These are phyloP conservation scores for Cataglyphis hispanica DNA, from an alignment of 1,140 invertebrate genomes.

Conservation along the genomic window DNA sequence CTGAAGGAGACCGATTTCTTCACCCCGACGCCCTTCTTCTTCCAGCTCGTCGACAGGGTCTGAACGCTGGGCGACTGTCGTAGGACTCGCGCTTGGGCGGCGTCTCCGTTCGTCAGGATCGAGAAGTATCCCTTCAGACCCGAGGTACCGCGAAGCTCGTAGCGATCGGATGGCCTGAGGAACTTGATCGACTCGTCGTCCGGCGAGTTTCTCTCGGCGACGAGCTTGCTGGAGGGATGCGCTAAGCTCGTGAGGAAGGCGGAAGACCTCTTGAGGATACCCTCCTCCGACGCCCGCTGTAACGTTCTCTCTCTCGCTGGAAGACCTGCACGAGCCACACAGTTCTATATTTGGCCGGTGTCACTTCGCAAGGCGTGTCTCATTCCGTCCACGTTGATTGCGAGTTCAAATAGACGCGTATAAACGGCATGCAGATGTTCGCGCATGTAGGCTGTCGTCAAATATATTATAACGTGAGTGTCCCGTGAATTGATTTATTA, in stretches of 20 bases:
- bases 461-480: background rate
- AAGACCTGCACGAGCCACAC: conserved; percentile 42
- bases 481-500: background rate
- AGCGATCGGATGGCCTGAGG: conserved; percentile 3
- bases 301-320: conserved; percentile 31
- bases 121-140: conserved; percentile 47
- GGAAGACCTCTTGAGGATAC: conserved; percentile 78
- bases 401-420: conserved; percentile 45
- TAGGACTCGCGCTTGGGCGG: conserved; percentile 4
- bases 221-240: conserved; percentile 44
- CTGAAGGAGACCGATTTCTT: conserved; percentile 85
- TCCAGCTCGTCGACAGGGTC: conserved; percentile 68
- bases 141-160: conserved; percentile 5
- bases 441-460: background rate
- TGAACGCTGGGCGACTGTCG: conserved; percentile 72
- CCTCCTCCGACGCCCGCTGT: conserved; percentile 58
- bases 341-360: conserved; percentile 46
- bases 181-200: background rate
- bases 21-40: conserved; percentile 69
- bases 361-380: conserved; percentile 26
- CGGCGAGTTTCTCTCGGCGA: conserved; percentile 12
- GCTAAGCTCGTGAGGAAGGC: conserved; percentile 75
- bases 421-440: conserved; percentile 5
- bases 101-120: conserved; percentile 28
- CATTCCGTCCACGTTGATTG: background rate